Percentiles rank a stretch among this genome's conserved stretches.
phyloP scores from a whole-genome alignment of 2,888 invertebrate genomes.

The Cistogaster globosa region DNA sequence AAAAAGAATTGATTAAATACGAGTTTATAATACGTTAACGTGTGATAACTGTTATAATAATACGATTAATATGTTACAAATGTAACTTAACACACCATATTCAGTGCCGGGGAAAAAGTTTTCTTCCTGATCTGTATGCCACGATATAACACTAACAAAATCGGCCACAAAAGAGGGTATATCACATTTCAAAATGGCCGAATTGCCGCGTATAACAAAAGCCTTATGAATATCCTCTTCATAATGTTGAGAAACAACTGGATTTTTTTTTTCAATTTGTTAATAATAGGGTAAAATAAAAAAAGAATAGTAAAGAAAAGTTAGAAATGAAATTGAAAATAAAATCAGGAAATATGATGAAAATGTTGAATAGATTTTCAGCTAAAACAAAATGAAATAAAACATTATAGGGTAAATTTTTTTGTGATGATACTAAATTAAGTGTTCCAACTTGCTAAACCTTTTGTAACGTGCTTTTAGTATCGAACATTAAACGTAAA shows the following conservation, averaged over 20 bases:
- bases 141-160: slow-evolving; percentile 93
- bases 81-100: slow-evolving; percentile 81
- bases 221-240: slow-evolving; percentile 96
- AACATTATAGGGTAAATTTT: not conserved
- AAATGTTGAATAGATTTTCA: slow-evolving; percentile 31
- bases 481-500: slow-evolving; percentile 38
- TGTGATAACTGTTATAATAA: slow-evolving; percentile 41
- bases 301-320: slow-evolving; percentile 40
- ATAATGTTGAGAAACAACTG: slow-evolving; percentile 95
- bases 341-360: slow-evolving; percentile 19
- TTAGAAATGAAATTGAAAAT: slow-evolving; percentile 43
- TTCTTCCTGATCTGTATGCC: slow-evolving; percentile 89
- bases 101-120: slow-evolving; percentile 82
- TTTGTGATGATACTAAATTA: slow-evolving; percentile 12
- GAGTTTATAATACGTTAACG: slow-evolving; percentile 24
- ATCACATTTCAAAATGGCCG: slow-evolving; percentile 94
- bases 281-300: slow-evolving; percentile 26
- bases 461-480: slow-evolving; percentile 63
- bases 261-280: slow-evolving; percentile 59
- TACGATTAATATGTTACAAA: slow-evolving; percentile 25
- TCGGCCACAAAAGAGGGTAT: slow-evolving; percentile 96
- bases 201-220: slow-evolving; percentile 94
- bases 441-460: slow-evolving; percentile 32
- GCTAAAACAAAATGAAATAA: slow-evolving; percentile 21
- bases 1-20: not conserved